phyloP scores from a whole-genome alignment of 2,888 invertebrate genomes.

The Parthenolecanium corni region DNA sequence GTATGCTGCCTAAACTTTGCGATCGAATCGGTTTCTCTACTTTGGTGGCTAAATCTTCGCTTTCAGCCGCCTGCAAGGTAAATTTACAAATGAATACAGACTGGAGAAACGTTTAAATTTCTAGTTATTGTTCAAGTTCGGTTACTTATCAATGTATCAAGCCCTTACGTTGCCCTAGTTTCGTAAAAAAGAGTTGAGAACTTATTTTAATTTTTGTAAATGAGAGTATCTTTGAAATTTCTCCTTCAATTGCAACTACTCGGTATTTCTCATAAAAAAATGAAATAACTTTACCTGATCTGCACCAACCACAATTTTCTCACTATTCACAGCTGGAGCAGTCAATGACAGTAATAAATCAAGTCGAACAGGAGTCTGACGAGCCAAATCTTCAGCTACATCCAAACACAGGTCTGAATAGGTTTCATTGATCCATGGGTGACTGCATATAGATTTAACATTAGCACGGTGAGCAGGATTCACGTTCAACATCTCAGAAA shows the following conservation, averaged over 20 bases:
- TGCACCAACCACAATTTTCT: conserved; percentile 55
- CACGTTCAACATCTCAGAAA: conserved; percentile 88
- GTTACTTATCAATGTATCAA: too few relatives aligned
- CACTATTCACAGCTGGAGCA: conserved; percentile 40
- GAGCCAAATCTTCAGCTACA: conserved; percentile 75
- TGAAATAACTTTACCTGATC: conserved; percentile 38
- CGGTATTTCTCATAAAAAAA: too few relatives aligned
- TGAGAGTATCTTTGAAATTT: too few relatives aligned
- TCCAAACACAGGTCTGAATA: conserved; percentile 65
- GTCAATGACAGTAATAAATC: conserved; percentile 76
- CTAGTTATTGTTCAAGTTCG: too few relatives aligned
- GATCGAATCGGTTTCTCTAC: conserved; percentile 32
- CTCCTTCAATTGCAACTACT: too few relatives aligned
- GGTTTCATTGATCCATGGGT: conserved; percentile 93
- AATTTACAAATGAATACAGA: too few relatives aligned
- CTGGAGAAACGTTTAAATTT: too few relatives aligned
- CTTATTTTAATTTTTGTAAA: too few relatives aligned
- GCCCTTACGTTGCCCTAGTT: too few relatives aligned
- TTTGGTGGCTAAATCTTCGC: too few relatives aligned
- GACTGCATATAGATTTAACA: conserved; percentile 85
- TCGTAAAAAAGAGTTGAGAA: too few relatives aligned
- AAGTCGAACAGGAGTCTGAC: conserved; percentile 78
- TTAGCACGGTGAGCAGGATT: conserved; percentile 79
- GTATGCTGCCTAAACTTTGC: conserved; percentile 35
- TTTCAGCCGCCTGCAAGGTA: too few relatives aligned